Conservation (phyloP, 2,797 vertebrate species). For the Adelosebastes latens region DNA sequence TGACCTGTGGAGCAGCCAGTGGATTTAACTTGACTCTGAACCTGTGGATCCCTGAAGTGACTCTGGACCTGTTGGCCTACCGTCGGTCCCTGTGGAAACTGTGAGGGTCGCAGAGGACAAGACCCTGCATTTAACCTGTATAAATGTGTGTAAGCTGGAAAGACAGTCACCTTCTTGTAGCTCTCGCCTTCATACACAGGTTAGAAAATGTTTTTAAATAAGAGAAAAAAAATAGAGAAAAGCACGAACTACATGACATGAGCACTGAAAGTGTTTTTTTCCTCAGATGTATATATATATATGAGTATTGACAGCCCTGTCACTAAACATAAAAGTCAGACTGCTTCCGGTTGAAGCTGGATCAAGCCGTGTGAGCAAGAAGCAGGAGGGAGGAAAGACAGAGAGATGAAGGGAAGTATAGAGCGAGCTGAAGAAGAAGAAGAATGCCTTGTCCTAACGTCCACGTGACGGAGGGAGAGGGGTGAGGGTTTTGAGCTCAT, state of each 20-base stretch:
- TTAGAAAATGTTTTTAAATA: not conserved
- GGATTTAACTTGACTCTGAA: conserved; percentile 50
- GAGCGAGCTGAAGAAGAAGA: conserved; percentile 30
- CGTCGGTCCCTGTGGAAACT: conserved; percentile 45
- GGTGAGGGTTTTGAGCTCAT: conserved; percentile 24
- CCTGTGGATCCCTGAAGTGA: conserved; percentile 51
- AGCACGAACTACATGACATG: conserved; percentile 25
- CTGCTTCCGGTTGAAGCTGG: conserved; percentile 23
- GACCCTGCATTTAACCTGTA: conserved; percentile 54
- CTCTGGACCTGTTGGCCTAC: conserved; percentile 11
- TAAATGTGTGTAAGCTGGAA: conserved; percentile 54
- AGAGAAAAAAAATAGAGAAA: conserved; percentile 1
- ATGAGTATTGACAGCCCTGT: conserved; percentile 60
- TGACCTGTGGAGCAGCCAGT: conserved; percentile 48
- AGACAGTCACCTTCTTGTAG: conserved; percentile 24
- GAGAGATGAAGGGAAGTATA: not conserved
- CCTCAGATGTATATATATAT: conserved; percentile 38
- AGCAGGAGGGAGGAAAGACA: not conserved
- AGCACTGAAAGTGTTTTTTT: conserved; percentile 64
- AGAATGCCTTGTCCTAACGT: conserved; percentile 26
- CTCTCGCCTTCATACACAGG: not conserved
- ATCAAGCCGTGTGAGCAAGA: not conserved
- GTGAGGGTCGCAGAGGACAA: conserved; percentile 22
- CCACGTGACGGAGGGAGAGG: conserved; percentile 47
- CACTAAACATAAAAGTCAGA: conserved; percentile 58